Evolutionary conservation across 2,797 vertebrate genomes (phyloP).

Genomic region (Heliangelus exortis): DNA sequence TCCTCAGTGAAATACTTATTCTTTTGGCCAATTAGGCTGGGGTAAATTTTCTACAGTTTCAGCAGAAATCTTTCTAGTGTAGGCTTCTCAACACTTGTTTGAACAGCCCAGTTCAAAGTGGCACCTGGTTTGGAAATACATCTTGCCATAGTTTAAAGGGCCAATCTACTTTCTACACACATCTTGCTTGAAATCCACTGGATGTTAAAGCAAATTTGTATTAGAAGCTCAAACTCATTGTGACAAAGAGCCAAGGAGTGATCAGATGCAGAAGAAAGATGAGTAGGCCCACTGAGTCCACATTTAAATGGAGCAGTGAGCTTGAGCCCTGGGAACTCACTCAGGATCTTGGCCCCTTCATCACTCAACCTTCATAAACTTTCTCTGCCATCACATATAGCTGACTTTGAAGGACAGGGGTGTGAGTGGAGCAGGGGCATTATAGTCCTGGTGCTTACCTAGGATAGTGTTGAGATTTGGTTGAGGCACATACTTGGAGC

Average conservation of each 20-base stretch:
- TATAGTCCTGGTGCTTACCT: not conserved
- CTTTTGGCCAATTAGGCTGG: not conserved
- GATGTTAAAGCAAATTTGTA: not conserved
- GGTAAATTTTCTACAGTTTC: conserved; percentile 4
- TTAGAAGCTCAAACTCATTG: not conserved
- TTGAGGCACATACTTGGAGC: not conserved
- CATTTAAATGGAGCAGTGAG: not conserved
- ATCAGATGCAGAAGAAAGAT: not conserved
- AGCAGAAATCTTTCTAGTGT: conserved; percentile 1
- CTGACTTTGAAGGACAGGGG: not conserved
- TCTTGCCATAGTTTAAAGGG: not conserved
- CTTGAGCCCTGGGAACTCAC: not conserved
- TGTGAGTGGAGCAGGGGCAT: not conserved
- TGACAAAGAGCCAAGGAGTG: not conserved
- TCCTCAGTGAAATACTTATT: conserved; percentile 51
- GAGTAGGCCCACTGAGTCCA: not conserved
- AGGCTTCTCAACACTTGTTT: not conserved
- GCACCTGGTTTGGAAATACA: not conserved
- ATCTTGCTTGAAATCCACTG: not conserved
- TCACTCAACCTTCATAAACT: not conserved
- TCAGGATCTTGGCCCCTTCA: not conserved
- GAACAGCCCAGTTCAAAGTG: not conserved
- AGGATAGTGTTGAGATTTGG: not conserved
- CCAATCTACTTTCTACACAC: not conserved
- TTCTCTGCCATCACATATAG: not conserved